Base-by-base conservation (phyloP, 2,113 vertebrate genomes). In the Podilymbus podiceps region DNA sequence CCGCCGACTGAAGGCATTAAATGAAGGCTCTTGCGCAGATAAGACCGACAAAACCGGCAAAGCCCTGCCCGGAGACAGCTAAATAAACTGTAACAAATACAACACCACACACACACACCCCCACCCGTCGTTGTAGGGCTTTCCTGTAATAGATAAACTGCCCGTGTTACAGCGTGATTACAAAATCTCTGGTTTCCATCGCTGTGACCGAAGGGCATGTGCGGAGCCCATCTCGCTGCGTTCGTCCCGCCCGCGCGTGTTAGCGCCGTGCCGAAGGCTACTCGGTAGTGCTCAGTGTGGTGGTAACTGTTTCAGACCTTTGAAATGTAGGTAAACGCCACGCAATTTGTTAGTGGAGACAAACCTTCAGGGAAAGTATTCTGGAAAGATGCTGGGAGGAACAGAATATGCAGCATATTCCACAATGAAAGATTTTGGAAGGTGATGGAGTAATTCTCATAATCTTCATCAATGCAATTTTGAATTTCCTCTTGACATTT, bases 161-260 rank as follows among this genome's bases (percentile, higher is more conserved):
- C 6, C 31, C 3, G 5, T 27, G 35, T 83, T 83, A 42, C 22
- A 0, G 30, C 3, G 4, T 0, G 1, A 62, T 46, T 28, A 31
- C 24, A 79, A 42, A 85, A 53, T 72, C 40, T 55, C n/a, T 33
- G 15, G 59, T 75, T 84, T 22, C 18, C 9, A 1, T 22, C n/a
- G 55, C 79, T 52, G 19, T 16, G 42, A 9, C 25, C 33, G 67
- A 62, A 60, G 10, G n/a, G 46, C 68, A 18, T 19, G 30, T 89
- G 53, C 15, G 44, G 55, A 78, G 16, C 59, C 1, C 0, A 35
- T 46, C 72, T 22, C 24, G 0, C 22, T 31, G 33, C 28, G 5
- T 40, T 87, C 44, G 33, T 8, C 35, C 44, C 24, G 9, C 38
- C 47, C 1, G 1, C 22, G 49, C 67, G 68, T 27, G 4, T 73